phyloP scores from a whole-genome alignment of 2,797 vertebrate species.

The Silurus lanzhouensis region DNA sequence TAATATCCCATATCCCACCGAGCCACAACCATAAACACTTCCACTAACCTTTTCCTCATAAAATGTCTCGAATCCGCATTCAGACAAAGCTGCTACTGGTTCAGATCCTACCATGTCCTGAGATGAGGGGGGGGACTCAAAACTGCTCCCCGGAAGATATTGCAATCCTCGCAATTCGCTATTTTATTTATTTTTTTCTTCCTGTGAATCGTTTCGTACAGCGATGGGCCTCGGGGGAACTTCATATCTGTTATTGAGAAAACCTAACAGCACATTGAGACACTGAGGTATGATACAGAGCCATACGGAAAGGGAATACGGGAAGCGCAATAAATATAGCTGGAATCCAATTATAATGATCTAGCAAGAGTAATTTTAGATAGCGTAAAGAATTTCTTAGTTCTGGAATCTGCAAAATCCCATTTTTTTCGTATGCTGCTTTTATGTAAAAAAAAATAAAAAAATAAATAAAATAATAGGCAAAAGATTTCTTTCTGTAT shows the following conservation, averaged over 20 bases:
- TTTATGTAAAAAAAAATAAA: neutral
- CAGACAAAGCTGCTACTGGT: neutral
- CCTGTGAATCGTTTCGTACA: conserved; percentile 39
- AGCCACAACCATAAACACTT: conserved; percentile 8
- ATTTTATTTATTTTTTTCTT: conserved; percentile 19
- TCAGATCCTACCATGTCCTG: conserved; percentile 22
- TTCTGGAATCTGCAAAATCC: conserved; percentile 37
- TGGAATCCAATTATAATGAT: conserved; percentile 60
- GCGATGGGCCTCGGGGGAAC: conserved; percentile 58
- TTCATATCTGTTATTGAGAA: conserved; percentile 68
- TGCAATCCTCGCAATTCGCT: conserved; percentile 45
- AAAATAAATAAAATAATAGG: neutral
- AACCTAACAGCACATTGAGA: conserved; percentile 64
- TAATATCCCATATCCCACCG: conserved; percentile 30
- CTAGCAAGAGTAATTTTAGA: conserved; percentile 61
- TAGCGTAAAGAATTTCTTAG: conserved; percentile 53
- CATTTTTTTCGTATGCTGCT: neutral
- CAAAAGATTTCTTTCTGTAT: neutral
- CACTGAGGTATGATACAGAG: conserved; percentile 51
- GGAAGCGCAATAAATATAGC: conserved; percentile 58
- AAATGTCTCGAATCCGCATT: conserved; percentile 1
- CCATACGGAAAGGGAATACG: conserved; percentile 45
- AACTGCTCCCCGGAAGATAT: conserved; percentile 40
- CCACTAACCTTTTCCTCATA: conserved; percentile 6
- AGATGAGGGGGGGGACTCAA: neutral